Evolutionary conservation across 2,888 invertebrate species (phyloP), one percentile per base, ranked within the genome.

Genomic region (Diogma glabrata): DNA sequence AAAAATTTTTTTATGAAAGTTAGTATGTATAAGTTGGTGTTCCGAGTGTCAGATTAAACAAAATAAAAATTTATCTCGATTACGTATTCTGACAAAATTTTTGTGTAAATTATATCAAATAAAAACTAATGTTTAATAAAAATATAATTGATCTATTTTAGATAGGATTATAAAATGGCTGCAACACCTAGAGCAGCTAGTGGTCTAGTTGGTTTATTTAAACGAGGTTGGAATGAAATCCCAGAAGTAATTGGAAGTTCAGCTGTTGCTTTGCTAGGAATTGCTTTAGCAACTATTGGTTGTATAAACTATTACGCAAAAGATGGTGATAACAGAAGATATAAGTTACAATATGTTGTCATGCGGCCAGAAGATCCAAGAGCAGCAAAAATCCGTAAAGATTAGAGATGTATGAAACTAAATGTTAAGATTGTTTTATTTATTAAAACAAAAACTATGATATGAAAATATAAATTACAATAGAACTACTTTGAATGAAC

Each of bases 281-380:
- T 79, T 4, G 75, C 66, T 7, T 57, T 81, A 54, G 73, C 72
- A 16, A 61, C 63, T 17, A 47, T 70, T 30, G 78, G 75, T 3
- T 57, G 74, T 47, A 65, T 67, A 53, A 74, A 72, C 30, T 78
- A 82, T 58, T 61, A 70, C 19, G 67, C 71, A 53, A 74, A 72
- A 33, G 81, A 82, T 61, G 79, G 81, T 49, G 81, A 83, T 61
- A 82, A 83, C 60, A 74, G 76, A 55, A 75, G 74, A 60, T 83
- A 82, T 66, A 84, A 82, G 65, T 60, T 66, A 33, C 67, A 71
- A 17, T 82, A 79, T 62, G 75, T 79, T 28, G 75, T 84, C 8
- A 74, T 79, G 66, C 74, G 84, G 54, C 75, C 82, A 12, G 82
- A 83, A 58, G 84, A 84, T 62, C 84, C 84, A 2, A 72, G 72